A percentile compares a stretch with the other conserved stretches of the same genome.
Conservation (phyloP, 2,113 vertebrate species). For the Xenus cinereus region DNA sequence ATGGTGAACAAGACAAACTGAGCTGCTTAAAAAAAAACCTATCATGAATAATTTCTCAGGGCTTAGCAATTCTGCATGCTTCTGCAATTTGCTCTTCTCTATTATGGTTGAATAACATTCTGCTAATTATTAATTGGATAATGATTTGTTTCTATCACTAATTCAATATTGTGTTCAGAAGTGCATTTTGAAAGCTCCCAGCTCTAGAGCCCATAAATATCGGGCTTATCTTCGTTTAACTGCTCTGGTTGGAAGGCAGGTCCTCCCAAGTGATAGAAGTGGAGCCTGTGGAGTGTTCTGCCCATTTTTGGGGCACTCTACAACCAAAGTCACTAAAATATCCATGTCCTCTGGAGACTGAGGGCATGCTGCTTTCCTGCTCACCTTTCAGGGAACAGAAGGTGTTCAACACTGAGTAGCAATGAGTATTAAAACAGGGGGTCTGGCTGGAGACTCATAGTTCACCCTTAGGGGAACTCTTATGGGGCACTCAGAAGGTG, state of each 20-base stretch:
- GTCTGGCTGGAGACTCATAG: neutral
- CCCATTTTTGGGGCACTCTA: neutral
- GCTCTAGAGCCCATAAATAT: neutral
- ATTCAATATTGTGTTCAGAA: constrained; percentile 45
- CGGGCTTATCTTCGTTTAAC: neutral
- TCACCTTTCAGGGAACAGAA: neutral
- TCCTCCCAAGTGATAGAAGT: neutral
- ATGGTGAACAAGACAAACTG: constrained; percentile 17
- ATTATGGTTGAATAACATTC: constrained; percentile 29
- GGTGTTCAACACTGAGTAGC: neutral
- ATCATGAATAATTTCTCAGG: constrained; percentile 12
- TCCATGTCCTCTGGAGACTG: neutral
- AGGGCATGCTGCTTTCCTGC: fast-evolving
- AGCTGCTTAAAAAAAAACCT: neutral
- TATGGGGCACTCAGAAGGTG: neutral
- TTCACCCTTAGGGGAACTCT: neutral
- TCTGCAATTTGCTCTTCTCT: constrained; percentile 34
- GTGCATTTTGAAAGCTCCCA: constrained; percentile 22
- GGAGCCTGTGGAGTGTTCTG: neutral
- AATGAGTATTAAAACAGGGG: neutral
- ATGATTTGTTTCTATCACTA: constrained; percentile 63
- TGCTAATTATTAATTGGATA: constrained; percentile 64
- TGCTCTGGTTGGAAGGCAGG: neutral
- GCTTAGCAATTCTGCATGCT: neutral
- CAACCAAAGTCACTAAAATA: neutral